Evolutionary conservation across 2,113 vertebrate genomes (phyloP).

Genomic region (Myotis lucifugus): DNA sequence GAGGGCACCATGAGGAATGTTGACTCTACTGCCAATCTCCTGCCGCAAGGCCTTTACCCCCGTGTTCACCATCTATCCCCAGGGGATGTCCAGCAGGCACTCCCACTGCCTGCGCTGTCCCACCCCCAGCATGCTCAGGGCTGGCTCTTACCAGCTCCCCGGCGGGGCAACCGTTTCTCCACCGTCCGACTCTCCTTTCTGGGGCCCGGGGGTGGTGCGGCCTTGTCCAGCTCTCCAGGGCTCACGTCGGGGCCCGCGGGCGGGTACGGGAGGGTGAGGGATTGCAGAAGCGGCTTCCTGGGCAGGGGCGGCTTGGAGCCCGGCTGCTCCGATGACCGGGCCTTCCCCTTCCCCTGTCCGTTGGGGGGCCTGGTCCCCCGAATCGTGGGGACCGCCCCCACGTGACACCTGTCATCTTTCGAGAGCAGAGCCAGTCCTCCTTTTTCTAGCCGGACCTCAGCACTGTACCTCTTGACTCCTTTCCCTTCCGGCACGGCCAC

Average conservation of each 20-base stretch:
- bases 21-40: neutral
- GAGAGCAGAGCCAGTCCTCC: slow-evolving; percentile 71
- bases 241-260: slow-evolving; percentile 41
- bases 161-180: slow-evolving; percentile 77
- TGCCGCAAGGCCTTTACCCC: neutral
- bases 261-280: slow-evolving; percentile 56
- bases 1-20: neutral
- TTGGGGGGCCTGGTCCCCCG: slow-evolving; percentile 65
- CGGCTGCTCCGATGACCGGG: slow-evolving; percentile 80
- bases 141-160: slow-evolving; percentile 87
- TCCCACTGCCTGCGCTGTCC: neutral
- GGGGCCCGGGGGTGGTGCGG: slow-evolving; percentile 51
- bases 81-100: neutral
- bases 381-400: neutral
- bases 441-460: slow-evolving; percentile 81
- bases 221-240: slow-evolving; percentile 77
- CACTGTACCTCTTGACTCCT: slow-evolving; percentile 83
- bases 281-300: slow-evolving; percentile 83
- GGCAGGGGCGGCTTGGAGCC: slow-evolving; percentile 84
- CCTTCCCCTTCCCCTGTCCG: slow-evolving; percentile 80
- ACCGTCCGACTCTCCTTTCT: slow-evolving; percentile 74
- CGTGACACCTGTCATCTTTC: slow-evolving; percentile 75
- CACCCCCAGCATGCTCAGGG: neutral
- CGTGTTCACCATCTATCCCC: accelerated
- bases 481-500: slow-evolving; percentile 77